Conservation (phyloP, 2,888 invertebrate species). For the Dasypogon diadema region DNA sequence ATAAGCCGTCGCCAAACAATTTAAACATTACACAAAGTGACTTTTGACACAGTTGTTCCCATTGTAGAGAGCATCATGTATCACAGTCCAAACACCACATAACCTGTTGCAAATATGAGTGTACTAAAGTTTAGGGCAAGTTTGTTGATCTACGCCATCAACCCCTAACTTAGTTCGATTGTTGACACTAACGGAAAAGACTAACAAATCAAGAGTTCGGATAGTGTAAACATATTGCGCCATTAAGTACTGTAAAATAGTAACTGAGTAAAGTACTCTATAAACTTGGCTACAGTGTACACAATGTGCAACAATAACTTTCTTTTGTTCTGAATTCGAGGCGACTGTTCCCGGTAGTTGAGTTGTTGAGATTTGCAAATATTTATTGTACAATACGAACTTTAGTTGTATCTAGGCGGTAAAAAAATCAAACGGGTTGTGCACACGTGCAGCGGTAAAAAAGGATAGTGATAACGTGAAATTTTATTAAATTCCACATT, state of each 20-base stretch:
- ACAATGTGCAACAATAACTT: background rate
- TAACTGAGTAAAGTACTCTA: constrained; percentile 4
- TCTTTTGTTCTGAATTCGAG: constrained; percentile 3
- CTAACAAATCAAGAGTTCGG: constrained; percentile 48
- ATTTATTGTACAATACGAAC: background rate
- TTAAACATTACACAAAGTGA: constrained; percentile 33
- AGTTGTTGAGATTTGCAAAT: constrained; percentile 1
- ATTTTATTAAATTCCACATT: too few relatives aligned
- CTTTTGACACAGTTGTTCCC: constrained; percentile 25
- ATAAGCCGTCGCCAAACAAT: constrained; percentile 45
- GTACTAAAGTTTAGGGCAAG: constrained; percentile 48
- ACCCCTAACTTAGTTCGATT: constrained; percentile 35
- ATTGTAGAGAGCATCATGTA: background rate
- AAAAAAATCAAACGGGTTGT: too few relatives aligned
- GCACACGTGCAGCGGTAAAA: too few relatives aligned
- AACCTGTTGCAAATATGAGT: constrained; percentile 53
- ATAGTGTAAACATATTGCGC: constrained; percentile 34
- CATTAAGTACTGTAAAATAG: constrained; percentile 25
- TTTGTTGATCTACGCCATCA: constrained; percentile 45
- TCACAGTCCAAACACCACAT: constrained; percentile 7
- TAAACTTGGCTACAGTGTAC: background rate
- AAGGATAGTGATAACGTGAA: too few relatives aligned
- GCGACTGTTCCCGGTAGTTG: background rate
- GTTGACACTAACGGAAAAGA: constrained; percentile 48
- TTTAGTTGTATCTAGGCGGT: too few relatives aligned